A percentile compares a stretch with the other conserved stretches of the same genome.
Conservation (phyloP, 2,113 vertebrate genomes). For the Chloropsis cyanopogon region DNA sequence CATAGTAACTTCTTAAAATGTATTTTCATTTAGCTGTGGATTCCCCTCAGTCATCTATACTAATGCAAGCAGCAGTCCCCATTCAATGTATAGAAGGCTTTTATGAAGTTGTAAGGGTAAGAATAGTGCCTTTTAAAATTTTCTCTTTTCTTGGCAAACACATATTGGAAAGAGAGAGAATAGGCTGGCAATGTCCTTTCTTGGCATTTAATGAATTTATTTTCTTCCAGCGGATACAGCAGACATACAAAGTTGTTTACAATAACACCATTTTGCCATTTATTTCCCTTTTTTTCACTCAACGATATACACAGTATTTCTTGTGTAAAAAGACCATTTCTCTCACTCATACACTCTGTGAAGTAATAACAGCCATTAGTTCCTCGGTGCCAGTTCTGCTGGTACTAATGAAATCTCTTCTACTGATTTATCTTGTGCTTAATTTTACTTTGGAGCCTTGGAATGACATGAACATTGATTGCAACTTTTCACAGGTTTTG, state of each 20-base stretch:
- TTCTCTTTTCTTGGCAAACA: neutral
- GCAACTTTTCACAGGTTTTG: neutral
- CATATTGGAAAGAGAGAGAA: neutral
- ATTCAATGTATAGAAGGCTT: neutral
- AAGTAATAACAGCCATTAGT: neutral
- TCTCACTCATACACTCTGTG: neutral
- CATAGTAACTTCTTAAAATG: neutral
- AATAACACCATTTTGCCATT: neutral
- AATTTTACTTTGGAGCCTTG: neutral
- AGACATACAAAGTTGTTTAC: neutral
- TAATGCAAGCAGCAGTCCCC: neutral
- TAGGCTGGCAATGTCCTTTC: neutral
- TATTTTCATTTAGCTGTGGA: neutral
- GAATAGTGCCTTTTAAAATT: neutral
- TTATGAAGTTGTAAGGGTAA: neutral
- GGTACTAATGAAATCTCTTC: neutral
- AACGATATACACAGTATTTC: neutral
- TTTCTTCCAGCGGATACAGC: neutral
- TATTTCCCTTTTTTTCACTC: neutral
- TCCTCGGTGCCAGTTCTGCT: neutral
- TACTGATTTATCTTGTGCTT: neutral
- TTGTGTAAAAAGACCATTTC: neutral
- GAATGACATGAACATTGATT: neutral
- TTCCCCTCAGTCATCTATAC: neutral
- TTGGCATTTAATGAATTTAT: constrained; percentile 4